Base-by-base conservation (phyloP, 2,113 vertebrate species). In the Coptodon rendalli region DNA sequence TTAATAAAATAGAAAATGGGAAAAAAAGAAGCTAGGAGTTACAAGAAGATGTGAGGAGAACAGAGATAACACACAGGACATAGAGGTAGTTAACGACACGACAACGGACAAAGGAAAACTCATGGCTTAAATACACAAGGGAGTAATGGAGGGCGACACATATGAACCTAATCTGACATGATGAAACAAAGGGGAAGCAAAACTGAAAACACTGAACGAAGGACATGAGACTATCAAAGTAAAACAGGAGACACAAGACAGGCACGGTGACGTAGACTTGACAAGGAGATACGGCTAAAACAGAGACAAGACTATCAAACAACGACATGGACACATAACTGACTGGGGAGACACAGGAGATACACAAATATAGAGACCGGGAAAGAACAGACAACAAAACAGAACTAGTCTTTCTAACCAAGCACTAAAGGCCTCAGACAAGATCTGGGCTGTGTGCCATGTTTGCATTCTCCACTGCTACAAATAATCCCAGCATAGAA, bases 31-130 rank as follows among this genome's bases (percentile, higher is more conserved):
- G 29, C 16, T 61, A 61, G 14, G 27, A 31, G 5, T 61, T 63
- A 63, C 0, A 63, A 34, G 5, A 5, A 34, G 29, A 63, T 16
- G 19, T 2, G 29, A 63, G 29, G 59, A 34, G 59, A 34, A 63
- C 9, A 3, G 29, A 19, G 59, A 63, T 19, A 34, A 19, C 59
- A 63, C 29, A 19, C 29, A 34, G 29, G 16, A 34, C 16, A 34
- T 63, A 34, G 29, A 63, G 29, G 2, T 19, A 34, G 59, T 63
- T 63, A 63, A 63, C 6, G 0, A 11, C 31, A 7, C 0, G 0
- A 36, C 59, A 36, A 6, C 0, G 3, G 29, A 63, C 9, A 34
- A 17, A 63, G 0, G 16, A 34, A 61, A 19, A 6, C 14, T 9
- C 57, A 61, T 14, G 29, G 2, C 59, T 61, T 61, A 61, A 19